A percentile compares a stretch with the other conserved stretches of the same genome.
phyloP scores from a whole-genome alignment of 1,140 invertebrate species.

The Lepidurus arcticus region DNA sequence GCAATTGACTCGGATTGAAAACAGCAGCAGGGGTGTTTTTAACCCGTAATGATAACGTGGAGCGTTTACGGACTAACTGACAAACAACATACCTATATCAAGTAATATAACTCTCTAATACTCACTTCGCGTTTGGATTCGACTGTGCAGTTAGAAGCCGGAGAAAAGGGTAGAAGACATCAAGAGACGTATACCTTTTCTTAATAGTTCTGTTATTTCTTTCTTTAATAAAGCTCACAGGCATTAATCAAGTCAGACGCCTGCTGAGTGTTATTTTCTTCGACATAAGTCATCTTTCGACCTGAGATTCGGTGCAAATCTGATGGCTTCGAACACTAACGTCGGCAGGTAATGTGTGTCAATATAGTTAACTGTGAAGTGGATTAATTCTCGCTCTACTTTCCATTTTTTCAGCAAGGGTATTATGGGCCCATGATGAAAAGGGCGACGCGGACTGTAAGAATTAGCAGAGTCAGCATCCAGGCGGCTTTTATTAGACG shows the following conservation, averaged over 20 bases:
- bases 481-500: constrained; percentile 5
- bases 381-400: not conserved
- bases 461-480: not conserved
- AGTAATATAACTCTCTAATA: not conserved
- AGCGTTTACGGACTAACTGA: not conserved
- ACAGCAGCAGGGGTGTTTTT: constrained; percentile 17
- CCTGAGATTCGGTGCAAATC: not conserved
- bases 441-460: not conserved
- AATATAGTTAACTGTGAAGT: not conserved
- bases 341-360: not conserved
- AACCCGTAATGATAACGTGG: not conserved
- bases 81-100: not conserved
- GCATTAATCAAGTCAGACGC: constrained; percentile 14
- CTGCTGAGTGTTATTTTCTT: not conserved
- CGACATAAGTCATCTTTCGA: not conserved
- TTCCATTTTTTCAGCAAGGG: not conserved
- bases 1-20: constrained; percentile 21
- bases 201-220: constrained; percentile 14
- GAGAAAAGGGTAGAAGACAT: not conserved
- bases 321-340: not conserved
- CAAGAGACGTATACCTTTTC: not conserved
- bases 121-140: not conserved
- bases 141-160: not conserved
- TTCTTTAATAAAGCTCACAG: not conserved
- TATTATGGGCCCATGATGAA: not conserved